phyloP scores from a whole-genome alignment of 2,113 vertebrate species.

The Nesospiza acunhae region DNA sequence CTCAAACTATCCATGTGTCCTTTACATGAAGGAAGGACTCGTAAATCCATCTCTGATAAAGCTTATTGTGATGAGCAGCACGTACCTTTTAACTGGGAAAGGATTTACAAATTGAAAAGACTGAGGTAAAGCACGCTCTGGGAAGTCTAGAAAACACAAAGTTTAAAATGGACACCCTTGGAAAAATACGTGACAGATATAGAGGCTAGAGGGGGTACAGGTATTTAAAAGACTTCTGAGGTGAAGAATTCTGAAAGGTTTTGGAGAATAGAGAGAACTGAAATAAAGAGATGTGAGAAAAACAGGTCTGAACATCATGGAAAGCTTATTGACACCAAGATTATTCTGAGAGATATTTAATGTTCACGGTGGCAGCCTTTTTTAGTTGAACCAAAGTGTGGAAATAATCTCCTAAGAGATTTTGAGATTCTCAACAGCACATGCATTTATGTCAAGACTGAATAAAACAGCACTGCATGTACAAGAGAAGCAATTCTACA shows the following conservation, averaged over 20 bases:
- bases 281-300: background rate
- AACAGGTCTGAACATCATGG: background rate
- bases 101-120: slow-evolving; percentile 1
- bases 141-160: background rate
- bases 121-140: background rate
- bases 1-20: background rate
- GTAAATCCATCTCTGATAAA: background rate
- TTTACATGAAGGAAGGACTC: background rate
- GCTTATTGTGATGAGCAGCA: background rate
- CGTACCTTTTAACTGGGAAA: background rate
- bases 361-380: background rate
- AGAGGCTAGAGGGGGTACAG: background rate
- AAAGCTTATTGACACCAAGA: slow-evolving; percentile 10
- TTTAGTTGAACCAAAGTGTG: background rate
- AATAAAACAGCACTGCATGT: background rate
- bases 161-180: background rate
- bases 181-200: background rate
- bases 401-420: background rate
- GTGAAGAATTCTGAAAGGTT: background rate
- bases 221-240: background rate
- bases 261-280: background rate
- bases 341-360: background rate
- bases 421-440: background rate
- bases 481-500: background rate
- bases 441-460: background rate